Percentiles rank a stretch among this genome's conserved stretches.
Conservation (phyloP, 2,888 invertebrate genomes). For the Parnassius mnemosyne region DNA sequence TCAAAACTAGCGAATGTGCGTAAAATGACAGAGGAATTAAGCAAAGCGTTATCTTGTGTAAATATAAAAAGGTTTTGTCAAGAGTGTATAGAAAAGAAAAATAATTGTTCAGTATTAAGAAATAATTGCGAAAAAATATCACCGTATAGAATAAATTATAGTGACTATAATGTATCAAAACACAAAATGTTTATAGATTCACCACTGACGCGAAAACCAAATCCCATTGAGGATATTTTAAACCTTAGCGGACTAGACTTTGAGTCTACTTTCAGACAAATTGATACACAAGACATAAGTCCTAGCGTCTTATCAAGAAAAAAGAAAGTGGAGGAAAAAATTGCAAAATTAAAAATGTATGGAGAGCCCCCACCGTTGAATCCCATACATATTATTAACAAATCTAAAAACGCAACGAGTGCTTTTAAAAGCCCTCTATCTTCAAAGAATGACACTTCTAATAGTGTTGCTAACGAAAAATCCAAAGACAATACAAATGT, state of each 20-base stretch:
- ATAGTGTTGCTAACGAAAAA: constrained; percentile 40
- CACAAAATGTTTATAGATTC: constrained; percentile 59
- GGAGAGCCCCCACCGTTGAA: constrained; percentile 79
- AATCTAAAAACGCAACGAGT: constrained; percentile 53
- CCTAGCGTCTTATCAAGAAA: constrained; percentile 53
- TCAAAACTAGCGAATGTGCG: constrained; percentile 77
- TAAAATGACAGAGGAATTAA: constrained; percentile 67
- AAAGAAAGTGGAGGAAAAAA: constrained; percentile 58
- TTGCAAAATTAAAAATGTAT: constrained; percentile 75
- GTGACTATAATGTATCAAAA: constrained; percentile 50
- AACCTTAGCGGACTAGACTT: constrained; percentile 68
- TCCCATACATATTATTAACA: constrained; percentile 66
- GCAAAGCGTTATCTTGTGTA: constrained; percentile 43
- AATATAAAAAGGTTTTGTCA: constrained; percentile 48
- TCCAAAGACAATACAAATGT: constrained; percentile 23
- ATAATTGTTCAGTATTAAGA: constrained; percentile 43
- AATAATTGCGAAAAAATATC: constrained; percentile 54
- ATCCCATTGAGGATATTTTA: constrained; percentile 45
- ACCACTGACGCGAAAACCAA: constrained; percentile 41
- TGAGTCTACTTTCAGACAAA: constrained; percentile 66
- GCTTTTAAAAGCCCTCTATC: constrained; percentile 65
- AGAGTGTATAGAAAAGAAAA: constrained; percentile 56
- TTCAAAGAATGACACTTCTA: constrained; percentile 32
- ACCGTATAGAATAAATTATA: constrained; percentile 55
- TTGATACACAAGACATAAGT: constrained; percentile 50